Base-by-base conservation (phyloP, 2,113 vertebrate species). In the Falcunculus frontatus region DNA sequence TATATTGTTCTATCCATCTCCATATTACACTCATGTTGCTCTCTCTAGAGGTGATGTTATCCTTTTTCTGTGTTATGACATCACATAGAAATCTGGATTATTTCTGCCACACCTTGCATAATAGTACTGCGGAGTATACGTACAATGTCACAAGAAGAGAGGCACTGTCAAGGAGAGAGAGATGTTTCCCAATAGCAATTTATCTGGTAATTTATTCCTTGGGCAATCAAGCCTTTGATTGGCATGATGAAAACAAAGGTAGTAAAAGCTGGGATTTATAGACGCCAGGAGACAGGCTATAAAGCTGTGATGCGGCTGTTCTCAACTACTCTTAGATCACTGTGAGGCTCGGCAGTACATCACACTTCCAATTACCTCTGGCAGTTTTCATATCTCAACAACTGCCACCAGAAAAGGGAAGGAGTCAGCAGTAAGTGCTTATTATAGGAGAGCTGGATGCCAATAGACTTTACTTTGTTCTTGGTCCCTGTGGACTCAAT, bases 281-380 rank as follows among this genome's bases (percentile, higher is more conserved):
- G 95, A 93, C 78, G 85, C n/a, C 42, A 55, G 37, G 90, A 96
- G 92, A 90, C 83, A 92, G 93, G 75, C 32, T 65, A 44, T 97
- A 97, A 97, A 95, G 88, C 56, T 50, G 7, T 7, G 3, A 74
- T 81, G 72, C 60, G 77, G 84, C 76, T 84, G 78, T 89, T 95
- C 92, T 91, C 84, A 39, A n/a, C 91, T 95, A 15, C 82, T 89
- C 78, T 92, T 78, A 55, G 80, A 89, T 88, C 59, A 83, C 89
- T 49, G 49, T 39, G 52, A 91, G 67, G 83, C 79, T 95, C 79
- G 60, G 84, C 77, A 78, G 70, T 97, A 95, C 87, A 96, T 97
- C 94, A 95, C 91, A 72, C 90, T 91, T 89, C 93, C 91, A 97
- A 96, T 97, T 97, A 97, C 94, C 87, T 96, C 77, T 96, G 89